phyloP scores from a whole-genome alignment of 2,113 vertebrate species.

The Rhadina sibilatrix region DNA sequence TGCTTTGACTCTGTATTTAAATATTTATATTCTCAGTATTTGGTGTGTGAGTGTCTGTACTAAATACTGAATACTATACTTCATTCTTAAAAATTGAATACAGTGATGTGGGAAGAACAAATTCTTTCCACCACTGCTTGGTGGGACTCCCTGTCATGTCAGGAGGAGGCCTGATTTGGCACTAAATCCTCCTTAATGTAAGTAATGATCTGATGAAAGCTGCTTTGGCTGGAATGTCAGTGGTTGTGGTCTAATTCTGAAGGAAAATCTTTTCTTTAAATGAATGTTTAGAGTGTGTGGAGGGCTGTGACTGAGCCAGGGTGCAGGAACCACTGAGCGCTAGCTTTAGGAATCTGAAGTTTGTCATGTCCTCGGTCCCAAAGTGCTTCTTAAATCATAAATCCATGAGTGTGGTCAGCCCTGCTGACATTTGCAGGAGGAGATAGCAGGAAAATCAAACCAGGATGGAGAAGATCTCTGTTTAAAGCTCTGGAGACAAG shows the following conservation, averaged over 20 bases:
- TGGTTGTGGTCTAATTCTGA: slow-evolving; percentile 46
- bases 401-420: background rate
- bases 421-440: background rate
- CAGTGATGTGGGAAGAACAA: background rate
- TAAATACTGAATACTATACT: background rate
- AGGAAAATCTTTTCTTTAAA: slow-evolving; percentile 29
- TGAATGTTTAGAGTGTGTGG: background rate
- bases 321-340: background rate
- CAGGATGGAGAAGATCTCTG: background rate
- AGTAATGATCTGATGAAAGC: slow-evolving; percentile 60
- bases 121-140: slow-evolving; percentile 16
- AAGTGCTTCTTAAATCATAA: background rate
- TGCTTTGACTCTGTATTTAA: background rate
- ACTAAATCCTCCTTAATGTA: slow-evolving; percentile 42
- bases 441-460: background rate
- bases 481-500: background rate
- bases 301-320: background rate
- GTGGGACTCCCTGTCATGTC: slow-evolving; percentile 19
- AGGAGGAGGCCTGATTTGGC: slow-evolving; percentile 40
- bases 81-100: background rate
- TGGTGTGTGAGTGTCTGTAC: background rate
- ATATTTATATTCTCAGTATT: background rate
- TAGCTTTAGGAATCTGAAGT: background rate
- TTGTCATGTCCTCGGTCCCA: background rate
- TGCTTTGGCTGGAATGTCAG: slow-evolving; percentile 51